Conservation (phyloP, 2,888 invertebrate genomes). For the Phaedon cochleariae region DNA sequence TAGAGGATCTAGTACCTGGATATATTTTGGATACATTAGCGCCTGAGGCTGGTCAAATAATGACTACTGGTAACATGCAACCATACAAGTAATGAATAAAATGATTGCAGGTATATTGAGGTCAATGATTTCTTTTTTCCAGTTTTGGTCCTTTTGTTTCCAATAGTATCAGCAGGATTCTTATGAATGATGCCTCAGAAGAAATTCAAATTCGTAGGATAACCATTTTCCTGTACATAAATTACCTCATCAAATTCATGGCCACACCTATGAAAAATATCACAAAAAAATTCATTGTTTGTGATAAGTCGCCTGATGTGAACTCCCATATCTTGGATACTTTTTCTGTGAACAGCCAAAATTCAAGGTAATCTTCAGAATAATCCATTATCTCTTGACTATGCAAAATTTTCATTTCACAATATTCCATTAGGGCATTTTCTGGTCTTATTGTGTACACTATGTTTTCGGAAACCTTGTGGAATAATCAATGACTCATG, state of each 20-base stretch:
- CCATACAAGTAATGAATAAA: conserved; percentile 33
- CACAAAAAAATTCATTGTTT: conserved; percentile 49
- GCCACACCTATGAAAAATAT: conserved; percentile 47
- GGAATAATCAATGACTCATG: too few species aligned
- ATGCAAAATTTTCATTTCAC: too few species aligned
- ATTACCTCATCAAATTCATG: conserved; percentile 54
- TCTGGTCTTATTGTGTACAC: too few species aligned
- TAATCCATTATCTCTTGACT: too few species aligned
- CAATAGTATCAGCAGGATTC: conserved; percentile 41
- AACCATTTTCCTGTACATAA: conserved; percentile 54
- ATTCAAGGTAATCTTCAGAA: conserved; percentile 46
- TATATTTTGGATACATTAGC: conserved; percentile 58
- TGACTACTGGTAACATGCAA: conserved; percentile 24
- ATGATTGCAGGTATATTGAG: conserved; percentile 6
- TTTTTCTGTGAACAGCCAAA: conserved; percentile 46
- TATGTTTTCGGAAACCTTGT: too few species aligned
- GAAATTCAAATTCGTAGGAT: conserved; percentile 45
- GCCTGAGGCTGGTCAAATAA: conserved; percentile 43
- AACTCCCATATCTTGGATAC: conserved; percentile 53
- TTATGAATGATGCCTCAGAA: conserved; percentile 30
- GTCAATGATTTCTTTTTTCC: conserved; percentile 30
- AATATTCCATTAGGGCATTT: too few species aligned
- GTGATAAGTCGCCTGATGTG: conserved; percentile 51
- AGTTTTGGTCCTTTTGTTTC: conserved; percentile 45
- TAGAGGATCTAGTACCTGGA: conserved; percentile 61